phyloP scores from a whole-genome alignment of 1,140 invertebrate genomes.

The Rhagoletis zephyria region DNA sequence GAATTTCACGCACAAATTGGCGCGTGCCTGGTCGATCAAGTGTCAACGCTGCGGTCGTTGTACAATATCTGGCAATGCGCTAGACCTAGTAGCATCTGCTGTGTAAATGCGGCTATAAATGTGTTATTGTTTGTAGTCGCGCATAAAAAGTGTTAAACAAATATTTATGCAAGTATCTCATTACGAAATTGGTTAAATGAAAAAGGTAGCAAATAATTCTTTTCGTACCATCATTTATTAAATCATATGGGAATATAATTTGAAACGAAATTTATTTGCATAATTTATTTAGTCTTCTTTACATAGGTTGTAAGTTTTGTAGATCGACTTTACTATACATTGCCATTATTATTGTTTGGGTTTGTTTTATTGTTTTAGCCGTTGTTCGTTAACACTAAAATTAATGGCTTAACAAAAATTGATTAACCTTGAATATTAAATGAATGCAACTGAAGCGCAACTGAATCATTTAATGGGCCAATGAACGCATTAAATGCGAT shows the following conservation, averaged over 20 bases:
- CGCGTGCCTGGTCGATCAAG: slow-evolving; percentile 19
- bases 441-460: neutral
- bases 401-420: neutral
- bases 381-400: slow-evolving; percentile 21
- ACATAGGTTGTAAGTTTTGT: neutral
- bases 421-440: slow-evolving; percentile 23
- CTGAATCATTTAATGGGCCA: neutral
- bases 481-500: neutral
- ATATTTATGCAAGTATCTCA: no score
- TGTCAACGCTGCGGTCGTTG: slow-evolving; percentile 12
- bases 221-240: neutral
- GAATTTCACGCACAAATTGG: slow-evolving; percentile 43
- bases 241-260: neutral
- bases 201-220: neutral
- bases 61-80: neutral
- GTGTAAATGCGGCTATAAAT: neutral
- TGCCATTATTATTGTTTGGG: neutral
- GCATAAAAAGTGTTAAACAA: neutral
- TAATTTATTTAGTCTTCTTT: neutral
- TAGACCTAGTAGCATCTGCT: neutral
- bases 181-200: no score
- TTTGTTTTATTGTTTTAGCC: slow-evolving; percentile 8
- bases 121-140: neutral
- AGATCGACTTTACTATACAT: neutral
- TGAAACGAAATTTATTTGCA: neutral